phyloP scores from a whole-genome alignment of 2,888 invertebrate genomes.

The Trachelus stipa region DNA sequence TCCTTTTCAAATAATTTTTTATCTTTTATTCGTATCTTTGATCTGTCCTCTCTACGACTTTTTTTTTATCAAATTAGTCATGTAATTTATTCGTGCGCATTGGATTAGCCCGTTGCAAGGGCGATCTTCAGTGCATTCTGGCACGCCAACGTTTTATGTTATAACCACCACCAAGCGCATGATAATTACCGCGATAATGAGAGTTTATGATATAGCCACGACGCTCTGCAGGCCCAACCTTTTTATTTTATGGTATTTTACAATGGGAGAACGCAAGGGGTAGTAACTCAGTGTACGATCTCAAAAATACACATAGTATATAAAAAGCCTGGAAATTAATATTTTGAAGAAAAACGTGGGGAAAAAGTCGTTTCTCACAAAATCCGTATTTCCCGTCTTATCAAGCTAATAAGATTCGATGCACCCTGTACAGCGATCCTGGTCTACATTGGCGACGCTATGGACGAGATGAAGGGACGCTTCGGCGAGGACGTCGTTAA shows the following conservation, averaged over 20 bases:
- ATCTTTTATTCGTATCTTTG: background rate
- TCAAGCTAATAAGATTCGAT: no score
- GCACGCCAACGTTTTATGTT: conserved; percentile 60
- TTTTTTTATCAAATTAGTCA: conserved; percentile 54
- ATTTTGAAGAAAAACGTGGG: background rate
- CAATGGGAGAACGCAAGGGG: background rate
- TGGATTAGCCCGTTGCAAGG: conserved; percentile 54
- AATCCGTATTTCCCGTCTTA: background rate
- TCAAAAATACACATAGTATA: background rate
- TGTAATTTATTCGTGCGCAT: conserved; percentile 60
- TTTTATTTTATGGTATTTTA: background rate
- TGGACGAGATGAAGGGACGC: background rate
- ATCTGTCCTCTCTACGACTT: conserved; percentile 20
- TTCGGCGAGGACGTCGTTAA: conserved; percentile 39
- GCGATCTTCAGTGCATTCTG: conserved; percentile 63
- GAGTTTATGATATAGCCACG: conserved; percentile 48
- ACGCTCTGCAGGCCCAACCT: background rate
- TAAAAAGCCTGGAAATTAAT: background rate
- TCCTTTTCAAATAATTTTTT: background rate
- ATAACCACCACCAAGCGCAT: conserved; percentile 52
- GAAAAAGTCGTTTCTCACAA: conserved; percentile 3
- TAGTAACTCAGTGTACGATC: background rate
- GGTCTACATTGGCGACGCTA: background rate
- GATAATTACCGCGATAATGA: conserved; percentile 64
- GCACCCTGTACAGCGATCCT: background rate